Evolutionary conservation across 1,140 invertebrate species (phyloP), one percentile per base, ranked within the genome.

Genomic region (Drosophila truncata): DNA sequence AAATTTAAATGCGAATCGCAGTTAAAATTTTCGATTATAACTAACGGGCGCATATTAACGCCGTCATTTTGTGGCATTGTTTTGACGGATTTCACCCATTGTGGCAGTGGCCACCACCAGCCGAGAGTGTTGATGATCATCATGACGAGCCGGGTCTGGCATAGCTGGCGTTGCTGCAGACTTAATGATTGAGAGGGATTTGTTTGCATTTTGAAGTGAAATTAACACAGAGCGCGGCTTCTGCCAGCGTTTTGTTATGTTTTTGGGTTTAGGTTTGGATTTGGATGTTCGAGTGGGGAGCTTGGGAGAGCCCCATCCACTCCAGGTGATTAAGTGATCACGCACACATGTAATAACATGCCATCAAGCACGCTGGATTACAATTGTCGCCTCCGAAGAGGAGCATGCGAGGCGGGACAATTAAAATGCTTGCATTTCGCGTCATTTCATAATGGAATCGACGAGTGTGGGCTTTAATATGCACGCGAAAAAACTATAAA

Each of bases 151-250:
- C 23, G 20, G 11, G 25, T 23, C 13, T 11, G 55, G 57, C 13
- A n/a, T n/a, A 33, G 27, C 63, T 47, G 41, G 39, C 29, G 50
- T 37, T 44, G 29, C 18, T 20, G 47, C 13, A 41, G 41, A 70
- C 71, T 65, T 83, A 76, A 84, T 72, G 66, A 84, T 61, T 72
- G 47, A 75, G 58, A 55, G 58, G 70, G 71, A 84, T 84, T 84
- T 84, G 82, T 86, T 82, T 82, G 83, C 63, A 82, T 83, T 82
- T 82, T 50, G 46, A 60, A 84, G 73, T 66, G 80, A 86, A 86
- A 82, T 82, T 69, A 79, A 79, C 55, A 65, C 55, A 79, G 78
- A 82, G 58, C 64, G 60, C 66, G 61, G 55, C 35, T 59, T 55
- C 47, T 58, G 52, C 29, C 47, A 20, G 31, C 50, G 50, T 23